Conservation (phyloP, 53 echinoderm and acorn worm species). For the Echinarachnius parma region DNA sequence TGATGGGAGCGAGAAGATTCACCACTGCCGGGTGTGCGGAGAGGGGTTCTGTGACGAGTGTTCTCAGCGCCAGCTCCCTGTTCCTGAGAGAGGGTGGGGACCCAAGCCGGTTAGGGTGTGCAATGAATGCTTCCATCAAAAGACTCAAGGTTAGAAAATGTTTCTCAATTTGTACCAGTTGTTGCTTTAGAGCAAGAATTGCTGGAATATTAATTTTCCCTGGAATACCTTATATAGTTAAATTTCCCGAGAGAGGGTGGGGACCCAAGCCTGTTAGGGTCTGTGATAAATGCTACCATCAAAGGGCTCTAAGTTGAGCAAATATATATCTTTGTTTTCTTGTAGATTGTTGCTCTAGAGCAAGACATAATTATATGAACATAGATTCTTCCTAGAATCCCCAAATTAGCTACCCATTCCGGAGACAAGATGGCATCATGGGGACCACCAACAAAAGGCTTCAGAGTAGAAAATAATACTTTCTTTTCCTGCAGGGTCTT, state of each 20-base stretch:
- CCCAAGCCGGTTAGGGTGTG: slow-evolving; percentile 83
- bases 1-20: slow-evolving; percentile 61
- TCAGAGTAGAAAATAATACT: no score
- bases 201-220: no score
- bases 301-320: slow-evolving; percentile 61
- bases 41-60: slow-evolving; percentile 94
- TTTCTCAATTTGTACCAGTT: no score
- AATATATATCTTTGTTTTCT: no score
- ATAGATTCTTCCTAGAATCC: no score
- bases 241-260: slow-evolving; percentile 97
- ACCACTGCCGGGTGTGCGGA: slow-evolving; percentile 89
- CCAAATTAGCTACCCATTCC: no score
- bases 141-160: slow-evolving; percentile 58
- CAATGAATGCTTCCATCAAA: slow-evolving; percentile 65
- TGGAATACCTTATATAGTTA: no score
- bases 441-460: no score
- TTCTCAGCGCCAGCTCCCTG: slow-evolving; percentile 64
- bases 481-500: no score
- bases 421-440: slow-evolving; percentile 95
- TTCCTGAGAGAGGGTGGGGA: slow-evolving; percentile 97
- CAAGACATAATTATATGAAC: no score
- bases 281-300: slow-evolving; percentile 71
- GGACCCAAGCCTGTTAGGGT: slow-evolving; percentile 83
- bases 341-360: no score
- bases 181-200: no score